phyloP scores from a whole-genome alignment of 2,888 invertebrate genomes.

The Geotrupes spiniger region DNA sequence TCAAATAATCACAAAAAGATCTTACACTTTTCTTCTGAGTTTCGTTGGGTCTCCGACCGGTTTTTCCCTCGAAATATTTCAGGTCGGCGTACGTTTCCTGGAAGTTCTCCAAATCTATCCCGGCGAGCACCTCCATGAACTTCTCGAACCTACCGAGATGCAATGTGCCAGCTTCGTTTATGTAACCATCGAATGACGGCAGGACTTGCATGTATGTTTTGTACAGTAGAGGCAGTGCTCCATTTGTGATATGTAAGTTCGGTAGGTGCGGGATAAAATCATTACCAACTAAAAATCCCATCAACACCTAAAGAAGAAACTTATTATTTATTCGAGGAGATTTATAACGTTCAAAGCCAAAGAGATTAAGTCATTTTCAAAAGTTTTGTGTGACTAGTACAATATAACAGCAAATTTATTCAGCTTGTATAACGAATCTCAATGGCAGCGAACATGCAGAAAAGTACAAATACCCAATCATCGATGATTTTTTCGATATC shows the following conservation, averaged over 20 bases:
- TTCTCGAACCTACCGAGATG: conserved; percentile 81
- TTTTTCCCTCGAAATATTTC: conserved; percentile 79
- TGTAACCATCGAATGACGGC: conserved; percentile 85
- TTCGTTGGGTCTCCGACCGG: conserved; percentile 59
- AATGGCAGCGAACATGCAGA: too few relatives aligned
- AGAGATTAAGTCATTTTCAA: too few relatives aligned
- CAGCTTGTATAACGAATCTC: too few relatives aligned
- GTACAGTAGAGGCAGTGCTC: conserved; percentile 84
- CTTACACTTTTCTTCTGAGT: conserved; percentile 15
- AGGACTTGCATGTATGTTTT: conserved; percentile 83
- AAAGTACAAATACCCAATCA: conserved; percentile 96
- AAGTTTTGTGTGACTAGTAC: too few relatives aligned
- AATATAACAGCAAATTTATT: too few relatives aligned
- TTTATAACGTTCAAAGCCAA: too few relatives aligned
- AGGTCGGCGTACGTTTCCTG: conserved; percentile 76
- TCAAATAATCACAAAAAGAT: too few relatives aligned
- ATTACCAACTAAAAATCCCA: conserved; percentile 97
- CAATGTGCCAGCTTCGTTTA: conserved; percentile 85
- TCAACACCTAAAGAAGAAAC: conserved; percentile 60
- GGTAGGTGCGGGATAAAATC: conserved; percentile 97
- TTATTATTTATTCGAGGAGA: too few relatives aligned
- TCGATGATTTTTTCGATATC: conserved; percentile 91
- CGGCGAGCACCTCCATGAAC: conserved; percentile 73
- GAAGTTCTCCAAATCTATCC: conserved; percentile 73
- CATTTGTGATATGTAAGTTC: conserved; percentile 88